Percentiles rank a stretch among this genome's conserved stretches.
These are phyloP conservation scores for Chloromyia formosa DNA, from an alignment of 2,888 invertebrate genomes.

Conservation along the genomic window DNA sequence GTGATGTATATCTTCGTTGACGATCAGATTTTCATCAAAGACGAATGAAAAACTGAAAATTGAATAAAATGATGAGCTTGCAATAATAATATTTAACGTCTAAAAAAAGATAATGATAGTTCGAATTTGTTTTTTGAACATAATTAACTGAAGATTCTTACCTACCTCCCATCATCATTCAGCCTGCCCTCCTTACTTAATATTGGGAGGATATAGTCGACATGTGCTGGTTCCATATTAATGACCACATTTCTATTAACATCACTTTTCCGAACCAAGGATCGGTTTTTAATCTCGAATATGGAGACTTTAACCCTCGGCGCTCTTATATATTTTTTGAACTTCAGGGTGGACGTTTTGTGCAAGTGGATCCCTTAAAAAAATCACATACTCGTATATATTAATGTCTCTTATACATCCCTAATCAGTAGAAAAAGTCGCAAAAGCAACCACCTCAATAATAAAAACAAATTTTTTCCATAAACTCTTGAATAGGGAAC, in stretches of 20 bases:
- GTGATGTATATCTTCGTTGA: constrained; percentile 41
- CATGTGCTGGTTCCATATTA: constrained; percentile 43
- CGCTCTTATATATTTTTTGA: constrained; percentile 39
- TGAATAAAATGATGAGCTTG: neutral
- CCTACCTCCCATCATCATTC: constrained; percentile 28
- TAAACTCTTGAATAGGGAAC: neutral
- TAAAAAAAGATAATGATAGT: too few relatives aligned
- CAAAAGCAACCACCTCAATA: too few relatives aligned
- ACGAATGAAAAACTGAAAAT: constrained; percentile 37
- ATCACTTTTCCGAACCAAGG: constrained; percentile 37
- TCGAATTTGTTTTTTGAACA: neutral
- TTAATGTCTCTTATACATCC: too few relatives aligned
- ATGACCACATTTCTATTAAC: constrained; percentile 39
- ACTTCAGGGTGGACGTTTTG: constrained; percentile 40
- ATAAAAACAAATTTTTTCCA: too few relatives aligned
- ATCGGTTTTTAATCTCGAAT: constrained; percentile 36
- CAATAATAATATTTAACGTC: neutral
- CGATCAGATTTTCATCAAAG: constrained; percentile 43
- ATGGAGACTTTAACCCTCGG: constrained; percentile 43
- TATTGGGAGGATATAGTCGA: constrained; percentile 45
- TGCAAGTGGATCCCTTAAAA: constrained; percentile 40
- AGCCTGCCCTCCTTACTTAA: constrained; percentile 44
- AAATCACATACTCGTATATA: too few relatives aligned
- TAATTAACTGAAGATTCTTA: constrained; percentile 14
- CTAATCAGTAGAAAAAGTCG: too few relatives aligned